Base-by-base conservation (phyloP, 2,113 vertebrate genomes). In the Phoenicopterus ruber region DNA sequence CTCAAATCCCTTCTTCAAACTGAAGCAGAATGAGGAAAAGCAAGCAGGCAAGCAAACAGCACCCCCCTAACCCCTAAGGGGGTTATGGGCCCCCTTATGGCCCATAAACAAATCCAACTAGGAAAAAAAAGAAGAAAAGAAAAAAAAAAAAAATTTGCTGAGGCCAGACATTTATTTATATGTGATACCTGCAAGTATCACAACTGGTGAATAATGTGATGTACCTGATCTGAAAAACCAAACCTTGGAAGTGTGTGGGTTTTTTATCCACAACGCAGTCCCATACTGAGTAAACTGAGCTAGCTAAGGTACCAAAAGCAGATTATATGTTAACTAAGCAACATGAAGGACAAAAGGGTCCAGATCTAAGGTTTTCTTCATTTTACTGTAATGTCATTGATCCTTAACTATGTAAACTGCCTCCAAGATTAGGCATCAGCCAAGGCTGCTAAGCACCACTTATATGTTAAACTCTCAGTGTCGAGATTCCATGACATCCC, bases 21-120 rank as follows among this genome's bases (percentile, higher is more conserved):
- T 50, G 61, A 63, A 28, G 10, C 17, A 65, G 26, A 85, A 80
- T 44, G 11, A 52, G 5, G 21, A 63, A 63, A 91, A 79, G 14
- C 5, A 79, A 83, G 59, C 18, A 62, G 78, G 31, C 5, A 82
- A 70, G 8, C 17, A 84, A 74, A 42, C 7, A n/a, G 10, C 18
- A 28, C 0, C 1, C 6, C 1, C 11, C 13, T 22, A 49, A 47
- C 7, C 2, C 24, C n/a, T n/a, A n/a, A n/a, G n/a, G n/a, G n/a
- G n/a, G n/a, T n/a, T n/a, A n/a, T n/a, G n/a, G n/a, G n/a, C n/a
- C n/a, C n/a, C n/a, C n/a, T n/a, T n/a, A n/a, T 25, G 7, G 2
- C 4, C n/a, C 21, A 26, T n/a, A 44, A 66, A n/a, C 0, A 18
- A 42, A 47, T 20, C 9, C 8, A 69, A 40, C 38, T 1, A 57